Evolutionary conservation across 2,797 vertebrate genomes (phyloP), one percentile per base, ranked within the genome.

Genomic region (Erpetoichthys calabaricus): DNA sequence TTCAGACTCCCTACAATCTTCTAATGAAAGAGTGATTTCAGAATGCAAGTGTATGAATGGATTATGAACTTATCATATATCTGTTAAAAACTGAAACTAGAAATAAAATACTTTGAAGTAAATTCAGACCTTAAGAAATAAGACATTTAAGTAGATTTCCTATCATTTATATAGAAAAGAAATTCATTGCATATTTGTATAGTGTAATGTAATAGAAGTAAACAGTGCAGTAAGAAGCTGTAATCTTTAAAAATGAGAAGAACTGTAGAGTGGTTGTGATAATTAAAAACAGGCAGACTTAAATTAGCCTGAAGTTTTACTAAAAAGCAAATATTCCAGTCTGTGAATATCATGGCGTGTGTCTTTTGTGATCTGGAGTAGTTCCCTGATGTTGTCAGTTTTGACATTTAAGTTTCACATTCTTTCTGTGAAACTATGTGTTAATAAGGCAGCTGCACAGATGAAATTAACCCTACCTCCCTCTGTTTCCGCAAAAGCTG

Each of bases 311-410:
- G 3, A 25, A 42, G 53, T 41, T 42, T 6, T 54, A 6, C 41
- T 43, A 54, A 42, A 54, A 54, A 6, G 53, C 53, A 54, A 41
- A 54, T 43, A 54, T 54, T 8, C 44, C 53, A 54, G 53, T 54
- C 53, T 43, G 53, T 5, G 9, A 54, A 41, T 43, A 54, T 54
- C 44, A 41, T 44, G 53, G n/a, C 4, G n/a, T 51, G 8, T 51
- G 3, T 51, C 50, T 51, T 51, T 51, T 51, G 50, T 25, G n/a
- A 51, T 51, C 41, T 51, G 50, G 50, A 51, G 50, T 25, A 51
- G 3, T 51, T 51, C 50, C 5, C 5, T 51, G 50, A 51, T 51
- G 8, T 51, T 51, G 41, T 51, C 50, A 6, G 50, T 51, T 51
- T 51, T 51, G 50, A 51, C 50, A 51, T 51, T 51, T 51, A 51